Evolutionary conservation across 1,140 invertebrate genomes (phyloP).

Genomic region (Lysiphlebus fabarum): DNA sequence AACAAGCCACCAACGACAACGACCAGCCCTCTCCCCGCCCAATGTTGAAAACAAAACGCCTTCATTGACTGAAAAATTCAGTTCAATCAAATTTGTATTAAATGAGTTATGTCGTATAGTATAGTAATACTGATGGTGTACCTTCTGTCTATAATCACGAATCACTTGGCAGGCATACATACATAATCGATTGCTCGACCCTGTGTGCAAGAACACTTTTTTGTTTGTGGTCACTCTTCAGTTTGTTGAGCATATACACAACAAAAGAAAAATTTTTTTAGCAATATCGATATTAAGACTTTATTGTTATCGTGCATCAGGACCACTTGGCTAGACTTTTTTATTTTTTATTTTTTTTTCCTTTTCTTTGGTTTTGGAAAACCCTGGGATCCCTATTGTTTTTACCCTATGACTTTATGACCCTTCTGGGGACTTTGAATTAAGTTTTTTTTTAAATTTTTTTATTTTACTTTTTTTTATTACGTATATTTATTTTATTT

Average conservation of each 20-base stretch:
- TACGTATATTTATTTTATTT: no score
- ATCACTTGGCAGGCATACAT: constrained; percentile 22
- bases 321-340: constrained; percentile 7
- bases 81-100: constrained; percentile 41
- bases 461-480: background rate
- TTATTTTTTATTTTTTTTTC: constrained; percentile 18
- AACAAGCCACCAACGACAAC: constrained; percentile 51
- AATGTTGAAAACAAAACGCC: constrained; percentile 54
- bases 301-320: constrained; percentile 17
- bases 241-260: constrained; percentile 20
- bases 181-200: constrained; percentile 41
- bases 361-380: constrained; percentile 37
- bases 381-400: constrained; percentile 34
- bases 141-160: constrained; percentile 21
- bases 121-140: background rate
- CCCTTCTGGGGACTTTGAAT: background rate
- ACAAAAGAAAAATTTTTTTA: constrained; percentile 12
- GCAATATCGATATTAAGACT: constrained; percentile 22
- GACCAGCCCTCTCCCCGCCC: constrained; percentile 51
- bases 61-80: constrained; percentile 44
- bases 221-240: constrained; percentile 55
- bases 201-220: constrained; percentile 23
- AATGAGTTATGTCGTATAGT: background rate
- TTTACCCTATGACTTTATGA: constrained; percentile 23
- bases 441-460: background rate